A percentile compares a stretch with the other conserved stretches of the same genome.
These are phyloP conservation scores for Blastobasis adustella DNA, from an alignment of 2,888 invertebrate species.

Conservation along the genomic window DNA sequence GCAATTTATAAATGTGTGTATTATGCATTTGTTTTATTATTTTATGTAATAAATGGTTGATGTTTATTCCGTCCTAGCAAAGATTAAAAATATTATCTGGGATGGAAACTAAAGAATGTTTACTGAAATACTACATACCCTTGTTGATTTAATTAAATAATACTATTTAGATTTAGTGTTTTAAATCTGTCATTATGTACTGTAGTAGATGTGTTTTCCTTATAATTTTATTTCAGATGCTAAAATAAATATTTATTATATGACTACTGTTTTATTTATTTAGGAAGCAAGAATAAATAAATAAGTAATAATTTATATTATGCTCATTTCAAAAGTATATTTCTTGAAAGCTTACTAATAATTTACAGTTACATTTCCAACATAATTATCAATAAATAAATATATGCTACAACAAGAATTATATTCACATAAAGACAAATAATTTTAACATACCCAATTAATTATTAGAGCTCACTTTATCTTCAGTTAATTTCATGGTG, in stretches of 20 bases:
- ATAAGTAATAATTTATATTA: no score
- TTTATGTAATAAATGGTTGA: slow-evolving; percentile 6
- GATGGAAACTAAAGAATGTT: slow-evolving; percentile 9
- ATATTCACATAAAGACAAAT: not conserved
- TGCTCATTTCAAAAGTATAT: no score
- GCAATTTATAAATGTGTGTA: not conserved
- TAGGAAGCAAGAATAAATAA: no score
- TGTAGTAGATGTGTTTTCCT: slow-evolving; percentile 35
- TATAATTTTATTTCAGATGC: slow-evolving; percentile 47
- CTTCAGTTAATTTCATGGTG: slow-evolving; percentile 34
- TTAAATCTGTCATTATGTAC: slow-evolving; percentile 28
- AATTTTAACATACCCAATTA: not conserved
- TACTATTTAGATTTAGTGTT: slow-evolving; percentile 18
- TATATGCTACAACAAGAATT: slow-evolving; percentile 1
- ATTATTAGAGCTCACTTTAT: slow-evolving; percentile 5
- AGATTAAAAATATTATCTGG: slow-evolving; percentile 13
- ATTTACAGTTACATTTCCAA: no score
- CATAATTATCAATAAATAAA: not conserved
- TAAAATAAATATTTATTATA: slow-evolving; percentile 58
- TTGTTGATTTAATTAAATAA: not conserved
- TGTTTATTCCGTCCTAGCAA: slow-evolving; percentile 34
- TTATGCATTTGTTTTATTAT: not conserved
- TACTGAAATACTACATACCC: not conserved
- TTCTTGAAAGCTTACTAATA: no score
- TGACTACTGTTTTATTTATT: no score